Conservation (phyloP, 2,888 invertebrate genomes). For the Campoplex capitator region DNA sequence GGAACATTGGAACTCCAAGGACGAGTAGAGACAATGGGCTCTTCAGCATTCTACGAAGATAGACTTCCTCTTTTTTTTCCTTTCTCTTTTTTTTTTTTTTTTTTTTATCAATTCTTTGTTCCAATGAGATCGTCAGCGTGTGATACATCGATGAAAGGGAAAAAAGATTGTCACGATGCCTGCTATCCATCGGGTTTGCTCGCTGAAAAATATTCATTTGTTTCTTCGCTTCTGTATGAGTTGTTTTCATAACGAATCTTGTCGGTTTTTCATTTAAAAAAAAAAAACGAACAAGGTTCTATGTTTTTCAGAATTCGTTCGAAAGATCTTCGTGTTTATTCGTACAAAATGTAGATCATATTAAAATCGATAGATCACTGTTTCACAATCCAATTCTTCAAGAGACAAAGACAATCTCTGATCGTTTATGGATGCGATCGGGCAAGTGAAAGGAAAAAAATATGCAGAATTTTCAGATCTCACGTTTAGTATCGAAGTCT, state of each 20-base stretch:
- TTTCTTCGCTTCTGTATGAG: neutral
- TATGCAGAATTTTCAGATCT: constrained; percentile 59
- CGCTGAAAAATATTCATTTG: neutral
- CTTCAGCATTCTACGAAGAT: constrained; percentile 64
- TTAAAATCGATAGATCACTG: neutral
- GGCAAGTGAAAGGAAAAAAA: constrained; percentile 63
- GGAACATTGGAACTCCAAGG: constrained; percentile 63
- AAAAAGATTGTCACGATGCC: constrained; percentile 20
- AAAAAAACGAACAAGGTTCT: neutral
- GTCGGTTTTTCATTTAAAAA: neutral
- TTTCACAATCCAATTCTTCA: constrained; percentile 1
- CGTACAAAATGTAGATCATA: neutral
- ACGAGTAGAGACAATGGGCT: constrained; percentile 67
- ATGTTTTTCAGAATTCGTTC: neutral
- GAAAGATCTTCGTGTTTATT: neutral
- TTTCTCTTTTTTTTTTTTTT: constrained; percentile 37
- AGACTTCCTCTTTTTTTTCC: constrained; percentile 39
- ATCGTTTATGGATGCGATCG: constrained; percentile 50
- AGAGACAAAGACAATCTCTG: constrained; percentile 18
- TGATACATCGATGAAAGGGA: constrained; percentile 20
- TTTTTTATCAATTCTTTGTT: constrained; percentile 54
- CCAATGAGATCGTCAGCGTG: constrained; percentile 8
- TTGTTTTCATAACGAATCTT: neutral
- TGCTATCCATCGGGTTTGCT: neutral
- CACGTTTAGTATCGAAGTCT: constrained; percentile 19